Percentiles rank a stretch among this genome's conserved stretches.
Evolutionary conservation across 2,797 vertebrate genomes (phyloP).

Genomic region (Acestrorhynchus altus): DNA sequence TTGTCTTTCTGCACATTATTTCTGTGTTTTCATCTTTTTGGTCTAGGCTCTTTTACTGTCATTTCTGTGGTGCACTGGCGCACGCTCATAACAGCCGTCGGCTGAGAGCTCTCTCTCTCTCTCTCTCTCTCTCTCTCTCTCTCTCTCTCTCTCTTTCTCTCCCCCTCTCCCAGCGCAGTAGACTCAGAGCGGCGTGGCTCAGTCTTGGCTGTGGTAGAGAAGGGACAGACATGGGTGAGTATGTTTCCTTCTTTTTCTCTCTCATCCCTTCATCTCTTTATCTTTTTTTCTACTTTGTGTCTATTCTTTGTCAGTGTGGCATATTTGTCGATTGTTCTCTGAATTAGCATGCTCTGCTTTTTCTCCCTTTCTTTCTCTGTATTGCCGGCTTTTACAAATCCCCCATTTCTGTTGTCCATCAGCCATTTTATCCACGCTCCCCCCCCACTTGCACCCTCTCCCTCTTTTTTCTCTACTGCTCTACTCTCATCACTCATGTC

Average conservation of each 20-base stretch:
- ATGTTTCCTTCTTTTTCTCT: constrained; percentile 18
- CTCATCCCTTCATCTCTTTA: constrained; percentile 18
- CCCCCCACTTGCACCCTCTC: constrained; percentile 6
- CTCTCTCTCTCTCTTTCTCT: constrained; percentile 20
- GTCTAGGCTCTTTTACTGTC: background rate
- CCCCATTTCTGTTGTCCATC: constrained; percentile 51
- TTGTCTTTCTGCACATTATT: constrained; percentile 3
- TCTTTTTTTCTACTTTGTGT: background rate
- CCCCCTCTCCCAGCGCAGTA: constrained; percentile 40
- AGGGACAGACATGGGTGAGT: constrained; percentile 54
- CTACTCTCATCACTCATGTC: constrained; percentile 47
- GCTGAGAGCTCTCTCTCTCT: constrained; percentile 35
- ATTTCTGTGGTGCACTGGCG: constrained; percentile 24
- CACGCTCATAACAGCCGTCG: constrained; percentile 37
- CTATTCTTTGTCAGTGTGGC: constrained; percentile 10
- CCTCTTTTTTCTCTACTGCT: constrained; percentile 29
- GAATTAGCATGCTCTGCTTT: constrained; percentile 7
- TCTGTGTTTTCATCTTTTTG: background rate
- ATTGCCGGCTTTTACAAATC: constrained; percentile 10
- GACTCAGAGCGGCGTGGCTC: constrained; percentile 16
- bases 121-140: constrained; percentile 8
- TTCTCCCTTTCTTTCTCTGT: constrained; percentile 17
- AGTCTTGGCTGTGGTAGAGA: constrained; percentile 34
- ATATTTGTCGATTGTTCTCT: constrained; percentile 7
- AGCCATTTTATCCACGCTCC: constrained; percentile 53